These are phyloP conservation scores for Notodonta dromedarius DNA, from an alignment of 2,888 invertebrate species.

Conservation along the genomic window DNA sequence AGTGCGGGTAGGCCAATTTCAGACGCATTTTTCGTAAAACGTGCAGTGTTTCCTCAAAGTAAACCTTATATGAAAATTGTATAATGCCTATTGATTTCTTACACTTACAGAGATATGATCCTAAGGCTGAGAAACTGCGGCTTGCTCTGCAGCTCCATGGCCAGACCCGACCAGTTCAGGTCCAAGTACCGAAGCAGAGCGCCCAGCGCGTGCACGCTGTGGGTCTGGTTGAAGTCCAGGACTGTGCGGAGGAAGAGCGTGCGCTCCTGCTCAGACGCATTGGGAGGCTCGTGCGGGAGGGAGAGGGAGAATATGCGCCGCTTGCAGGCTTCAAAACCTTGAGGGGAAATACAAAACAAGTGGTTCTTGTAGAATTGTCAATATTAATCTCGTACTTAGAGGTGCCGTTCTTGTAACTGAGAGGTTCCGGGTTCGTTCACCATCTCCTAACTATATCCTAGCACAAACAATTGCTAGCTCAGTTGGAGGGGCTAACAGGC, in stretches of 20 bases:
- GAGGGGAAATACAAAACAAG: background rate
- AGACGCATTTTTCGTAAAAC: too few relatives aligned
- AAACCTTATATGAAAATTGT: too few relatives aligned
- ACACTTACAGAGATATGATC: conserved; percentile 85
- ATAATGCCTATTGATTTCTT: background rate
- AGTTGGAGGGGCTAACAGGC: too few relatives aligned
- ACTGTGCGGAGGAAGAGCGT: conserved; percentile 85
- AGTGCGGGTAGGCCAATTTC: too few relatives aligned
- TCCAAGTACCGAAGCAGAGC: conserved; percentile 89
- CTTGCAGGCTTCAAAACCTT: conserved; percentile 84
- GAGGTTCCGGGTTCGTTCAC: too few relatives aligned
- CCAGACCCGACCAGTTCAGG: conserved; percentile 83
- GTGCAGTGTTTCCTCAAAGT: too few relatives aligned
- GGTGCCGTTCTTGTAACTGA: too few relatives aligned
- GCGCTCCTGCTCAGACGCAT: conserved; percentile 81
- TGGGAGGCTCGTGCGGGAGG: conserved; percentile 80
- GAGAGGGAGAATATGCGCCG: conserved; percentile 80
- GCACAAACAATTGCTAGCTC: too few relatives aligned
- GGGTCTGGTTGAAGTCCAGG: conserved; percentile 85
- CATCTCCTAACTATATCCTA: too few relatives aligned
- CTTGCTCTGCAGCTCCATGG: conserved; percentile 75
- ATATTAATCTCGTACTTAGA: too few relatives aligned
- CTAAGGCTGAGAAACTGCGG: conserved; percentile 82
- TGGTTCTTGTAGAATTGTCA: too few relatives aligned
- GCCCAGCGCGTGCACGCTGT: conserved; percentile 88